Percentiles rank a stretch among this genome's conserved stretches.
These are phyloP conservation scores for Scaptomyza graminum DNA, from an alignment of 1,140 invertebrate species.

Conservation along the genomic window DNA sequence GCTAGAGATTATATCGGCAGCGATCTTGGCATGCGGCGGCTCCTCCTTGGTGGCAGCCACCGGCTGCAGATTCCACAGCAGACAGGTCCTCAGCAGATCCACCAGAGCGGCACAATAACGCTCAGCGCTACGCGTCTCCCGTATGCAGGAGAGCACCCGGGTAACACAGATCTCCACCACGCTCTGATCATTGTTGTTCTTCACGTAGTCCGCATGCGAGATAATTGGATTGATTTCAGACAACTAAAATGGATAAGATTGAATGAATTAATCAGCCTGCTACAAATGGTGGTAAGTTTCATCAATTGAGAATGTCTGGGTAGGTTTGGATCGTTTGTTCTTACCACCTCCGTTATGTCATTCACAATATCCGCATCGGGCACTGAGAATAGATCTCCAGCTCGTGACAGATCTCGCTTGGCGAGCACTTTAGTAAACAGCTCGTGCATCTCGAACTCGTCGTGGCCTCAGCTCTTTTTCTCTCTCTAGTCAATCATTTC, in stretches of 20 bases:
- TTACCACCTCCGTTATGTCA: slow-evolving; percentile 93
- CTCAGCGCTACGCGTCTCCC: slow-evolving; percentile 94
- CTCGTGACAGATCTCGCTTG: slow-evolving; percentile 93
- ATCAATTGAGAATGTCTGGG: too few species aligned
- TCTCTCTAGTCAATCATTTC: slow-evolving; percentile 40
- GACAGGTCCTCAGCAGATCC: slow-evolving; percentile 92
- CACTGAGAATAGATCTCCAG: slow-evolving; percentile 95
- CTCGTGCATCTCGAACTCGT: slow-evolving; percentile 89
- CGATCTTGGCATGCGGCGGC: slow-evolving; percentile 97
- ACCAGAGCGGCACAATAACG: slow-evolving; percentile 93
- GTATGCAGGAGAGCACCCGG: slow-evolving; percentile 93
- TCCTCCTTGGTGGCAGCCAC: slow-evolving; percentile 90
- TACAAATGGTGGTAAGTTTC: too few species aligned
- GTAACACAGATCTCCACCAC: slow-evolving; percentile 97
- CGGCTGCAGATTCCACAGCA: slow-evolving; percentile 94
- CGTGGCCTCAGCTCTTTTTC: slow-evolving; percentile 7
- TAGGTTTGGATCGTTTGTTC: too few species aligned
- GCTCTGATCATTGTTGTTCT: slow-evolving; percentile 95
- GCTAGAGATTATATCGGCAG: slow-evolving; percentile 96
- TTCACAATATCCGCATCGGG: slow-evolving; percentile 93
- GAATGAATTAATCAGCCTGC: not conserved
- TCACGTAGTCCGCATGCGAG: slow-evolving; percentile 90
- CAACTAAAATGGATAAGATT: slow-evolving; percentile 83
- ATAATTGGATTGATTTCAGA: slow-evolving; percentile 92
- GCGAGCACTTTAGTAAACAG: slow-evolving; percentile 93